Conservation (phyloP, 2,888 invertebrate species). For the Hoplodrina ambigua region DNA sequence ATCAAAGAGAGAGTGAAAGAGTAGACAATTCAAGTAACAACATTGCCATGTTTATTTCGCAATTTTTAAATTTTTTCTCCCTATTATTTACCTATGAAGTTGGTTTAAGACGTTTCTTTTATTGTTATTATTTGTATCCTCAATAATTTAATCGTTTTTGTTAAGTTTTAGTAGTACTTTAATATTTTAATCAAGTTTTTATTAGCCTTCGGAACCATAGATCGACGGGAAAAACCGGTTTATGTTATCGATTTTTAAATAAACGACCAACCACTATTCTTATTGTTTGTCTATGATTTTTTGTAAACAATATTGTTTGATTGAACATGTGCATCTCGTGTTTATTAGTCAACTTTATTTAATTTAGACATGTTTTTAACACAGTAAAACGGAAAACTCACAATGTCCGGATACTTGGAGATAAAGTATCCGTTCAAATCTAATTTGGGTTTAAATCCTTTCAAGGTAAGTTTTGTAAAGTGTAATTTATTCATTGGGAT, state of each 20-base stretch:
- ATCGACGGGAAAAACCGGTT: conserved; percentile 67
- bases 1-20: too few relatives aligned
- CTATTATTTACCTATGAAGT: too few relatives aligned
- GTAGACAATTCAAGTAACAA: too few relatives aligned
- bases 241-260: conserved; percentile 70
- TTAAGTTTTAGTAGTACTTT: neutral
- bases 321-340: conserved; percentile 69
- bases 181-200: neutral
- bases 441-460: conserved; percentile 91
- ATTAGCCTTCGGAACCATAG: conserved; percentile 18
- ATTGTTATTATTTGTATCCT: too few relatives aligned
- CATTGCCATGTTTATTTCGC: too few relatives aligned
- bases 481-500: conserved; percentile 48
- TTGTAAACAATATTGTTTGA: conserved; percentile 76
- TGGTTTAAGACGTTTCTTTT: neutral
- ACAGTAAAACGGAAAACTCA: conserved; percentile 55
- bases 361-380: conserved; percentile 54
- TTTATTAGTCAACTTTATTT: conserved; percentile 58
- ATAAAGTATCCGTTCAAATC: conserved; percentile 92
- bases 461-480: conserved; percentile 88
- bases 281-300: conserved; percentile 73
- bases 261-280: conserved; percentile 90
- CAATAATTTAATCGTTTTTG: neutral
- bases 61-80: too few relatives aligned
- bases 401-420: conserved; percentile 91